Conservation (phyloP, 2,888 invertebrate species). For the Caenorhabditis sp. region DNA sequence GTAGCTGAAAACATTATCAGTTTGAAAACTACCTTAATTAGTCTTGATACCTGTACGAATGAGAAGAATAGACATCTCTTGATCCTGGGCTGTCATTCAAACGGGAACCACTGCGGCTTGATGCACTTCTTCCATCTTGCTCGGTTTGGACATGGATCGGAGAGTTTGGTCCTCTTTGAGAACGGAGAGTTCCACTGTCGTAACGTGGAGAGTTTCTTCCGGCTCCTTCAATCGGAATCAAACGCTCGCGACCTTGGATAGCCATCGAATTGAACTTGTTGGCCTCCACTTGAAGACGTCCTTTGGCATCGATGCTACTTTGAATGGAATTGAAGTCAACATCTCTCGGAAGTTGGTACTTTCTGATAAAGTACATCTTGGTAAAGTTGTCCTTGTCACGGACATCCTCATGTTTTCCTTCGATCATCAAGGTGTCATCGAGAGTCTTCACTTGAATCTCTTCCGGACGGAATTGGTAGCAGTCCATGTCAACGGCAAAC, state of each 20-base stretch:
- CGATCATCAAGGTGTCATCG: slow-evolving; percentile 82
- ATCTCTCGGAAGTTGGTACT: slow-evolving; percentile 82
- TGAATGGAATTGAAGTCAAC: slow-evolving; percentile 77
- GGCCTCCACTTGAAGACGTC: slow-evolving; percentile 81
- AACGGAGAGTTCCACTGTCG: slow-evolving; percentile 50
- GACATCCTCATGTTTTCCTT: slow-evolving; percentile 81
- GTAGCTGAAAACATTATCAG: slow-evolving; percentile 56
- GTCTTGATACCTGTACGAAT: slow-evolving; percentile 63
- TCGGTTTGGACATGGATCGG: slow-evolving; percentile 73
- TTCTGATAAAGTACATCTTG: slow-evolving; percentile 82
- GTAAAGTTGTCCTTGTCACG: slow-evolving; percentile 80
- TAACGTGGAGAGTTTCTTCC: slow-evolving; percentile 58
- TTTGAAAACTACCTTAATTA: background rate
- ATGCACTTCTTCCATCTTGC: slow-evolving; percentile 63
- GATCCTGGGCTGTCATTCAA: slow-evolving; percentile 64
- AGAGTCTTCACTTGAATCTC: slow-evolving; percentile 82
- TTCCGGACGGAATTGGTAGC: slow-evolving; percentile 82
- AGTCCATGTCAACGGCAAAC: slow-evolving; percentile 81
- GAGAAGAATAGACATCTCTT: slow-evolving; percentile 68
- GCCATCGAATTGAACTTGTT: slow-evolving; percentile 73
- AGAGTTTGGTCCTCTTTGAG: slow-evolving; percentile 65
- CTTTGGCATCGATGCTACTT: slow-evolving; percentile 78
- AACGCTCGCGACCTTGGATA: slow-evolving; percentile 76
- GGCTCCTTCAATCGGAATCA: slow-evolving; percentile 80
- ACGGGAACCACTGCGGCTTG: slow-evolving; percentile 58